Percentiles rank a stretch among this genome's conserved stretches.
phyloP scores from a whole-genome alignment of 2,113 vertebrate species.

The Chionodraco myersi region DNA sequence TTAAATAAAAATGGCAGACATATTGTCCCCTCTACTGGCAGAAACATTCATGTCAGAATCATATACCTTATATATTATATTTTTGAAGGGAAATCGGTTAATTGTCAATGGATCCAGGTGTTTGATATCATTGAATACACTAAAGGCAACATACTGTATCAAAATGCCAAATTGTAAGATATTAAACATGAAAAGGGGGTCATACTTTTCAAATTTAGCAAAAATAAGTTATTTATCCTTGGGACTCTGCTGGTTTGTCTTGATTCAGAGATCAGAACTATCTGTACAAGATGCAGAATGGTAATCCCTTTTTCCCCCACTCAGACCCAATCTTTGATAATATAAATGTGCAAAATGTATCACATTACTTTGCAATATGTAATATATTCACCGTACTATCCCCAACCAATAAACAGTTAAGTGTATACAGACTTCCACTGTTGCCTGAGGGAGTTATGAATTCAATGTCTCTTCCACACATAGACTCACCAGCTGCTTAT shows the following conservation, averaged over 20 bases:
- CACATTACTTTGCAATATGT: not conserved
- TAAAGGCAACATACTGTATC: no score
- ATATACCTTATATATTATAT: not conserved
- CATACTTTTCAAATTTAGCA: no score
- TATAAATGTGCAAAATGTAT: no score
- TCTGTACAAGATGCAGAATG: no score
- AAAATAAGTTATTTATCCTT: no score
- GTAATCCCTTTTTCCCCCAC: no score
- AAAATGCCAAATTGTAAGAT: no score
- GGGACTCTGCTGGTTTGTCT: no score
- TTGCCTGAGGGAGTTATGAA: not conserved
- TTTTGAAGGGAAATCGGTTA: not conserved
- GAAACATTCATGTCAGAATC: not conserved
- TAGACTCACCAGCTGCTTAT: slow-evolving; percentile 19
- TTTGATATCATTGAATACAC: no score
- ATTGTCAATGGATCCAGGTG: not conserved
- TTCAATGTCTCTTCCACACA: slow-evolving; percentile 1
- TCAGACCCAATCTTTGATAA: no score
- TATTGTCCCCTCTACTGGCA: not conserved
- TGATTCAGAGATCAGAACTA: no score
- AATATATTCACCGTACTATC: not conserved
- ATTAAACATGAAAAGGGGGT: no score
- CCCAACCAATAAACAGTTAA: not conserved
- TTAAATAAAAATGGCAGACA: slow-evolving; percentile 25
- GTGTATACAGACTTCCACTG: not conserved